Percentiles rank a stretch among this genome's conserved stretches.
Conservation (phyloP, 2,888 invertebrate genomes). For the Phortica magna region DNA sequence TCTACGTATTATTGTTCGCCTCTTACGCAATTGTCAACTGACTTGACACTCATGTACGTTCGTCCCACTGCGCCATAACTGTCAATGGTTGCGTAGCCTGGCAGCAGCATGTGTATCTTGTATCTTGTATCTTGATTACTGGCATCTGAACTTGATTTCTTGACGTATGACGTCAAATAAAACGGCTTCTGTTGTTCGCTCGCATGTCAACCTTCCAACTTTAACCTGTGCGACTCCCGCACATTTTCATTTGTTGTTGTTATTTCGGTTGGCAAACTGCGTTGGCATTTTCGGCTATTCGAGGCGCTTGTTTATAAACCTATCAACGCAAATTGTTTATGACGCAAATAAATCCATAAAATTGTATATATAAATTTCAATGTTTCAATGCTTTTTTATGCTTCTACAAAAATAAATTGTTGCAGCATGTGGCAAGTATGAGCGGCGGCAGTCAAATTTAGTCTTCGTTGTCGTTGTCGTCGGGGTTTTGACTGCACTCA, state of each 20-base stretch:
- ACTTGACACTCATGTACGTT: too few relatives aligned
- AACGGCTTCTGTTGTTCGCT: too few relatives aligned
- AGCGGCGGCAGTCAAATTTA: neutral
- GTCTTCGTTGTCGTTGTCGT: neutral
- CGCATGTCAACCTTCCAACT: neutral
- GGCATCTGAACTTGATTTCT: too few relatives aligned
- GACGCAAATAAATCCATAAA: slow-evolving; percentile 26
- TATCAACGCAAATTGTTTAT: slow-evolving; percentile 31
- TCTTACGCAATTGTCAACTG: too few relatives aligned
- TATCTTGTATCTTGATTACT: neutral
- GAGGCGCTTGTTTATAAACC: slow-evolving; percentile 15
- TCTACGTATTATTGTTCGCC: too few relatives aligned
- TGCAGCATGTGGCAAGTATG: slow-evolving; percentile 62
- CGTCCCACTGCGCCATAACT: too few relatives aligned
- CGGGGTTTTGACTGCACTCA: slow-evolving; percentile 35
- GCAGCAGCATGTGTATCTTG: too few relatives aligned
- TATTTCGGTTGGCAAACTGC: neutral
- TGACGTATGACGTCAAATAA: too few relatives aligned
- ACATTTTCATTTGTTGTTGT: neutral
- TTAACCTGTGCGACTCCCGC: neutral
- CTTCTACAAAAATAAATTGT: slow-evolving; percentile 59
- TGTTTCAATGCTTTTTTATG: neutral
- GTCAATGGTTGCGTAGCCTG: neutral
- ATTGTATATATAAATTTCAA: slow-evolving; percentile 17
- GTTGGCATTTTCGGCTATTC: slow-evolving; percentile 17